Base-by-base conservation (phyloP, 1,140 invertebrate genomes). In the Hyposmocoma kahamanoa region DNA sequence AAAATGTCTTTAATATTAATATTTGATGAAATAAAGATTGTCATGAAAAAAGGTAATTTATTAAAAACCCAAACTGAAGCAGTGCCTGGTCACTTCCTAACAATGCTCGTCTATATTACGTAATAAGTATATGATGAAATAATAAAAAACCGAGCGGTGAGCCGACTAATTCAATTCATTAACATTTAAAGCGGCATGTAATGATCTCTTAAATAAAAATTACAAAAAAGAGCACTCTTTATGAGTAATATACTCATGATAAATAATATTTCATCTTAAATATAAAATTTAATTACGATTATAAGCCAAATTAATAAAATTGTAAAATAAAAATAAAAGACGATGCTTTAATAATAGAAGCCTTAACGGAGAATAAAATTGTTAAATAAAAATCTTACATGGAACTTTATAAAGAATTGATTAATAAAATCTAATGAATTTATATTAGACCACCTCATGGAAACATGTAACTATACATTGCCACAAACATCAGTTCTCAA, bases 1-100 rank as follows among this genome's bases (percentile, higher is more conserved):
- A 75, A 74, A 72, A 39, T 82, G 78, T 82, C 76, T 84, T 84
- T 76, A 78, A 77, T 64, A 69, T 67, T 67, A 69, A 69, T 70
- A 72, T 67, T 49, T 67, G 60, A 67, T 76, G 63, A 74, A 64
- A 61, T 67, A 57, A 43, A 72, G 20, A 60, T 52, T 70, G 58
- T 71, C 64, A 77, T 63, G 67, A 66, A 50, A 53, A n/a, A 63
- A 57, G 54, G 21, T 44, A 51, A 17, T 18, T 18, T 47, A 36
- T 62, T 63, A 72, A 70, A 72, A 72, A 47, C 60, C 62, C 64
- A 70, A 72, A 47, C 57, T 59, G 63, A 70, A 75, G 59, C 45
- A 59, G 51, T 59, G 54, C 48, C 57, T 47, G 42, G 61, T 50
- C 56, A 47, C 53, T 58, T 55, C n/a, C 38, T 19, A 34, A 62